These are phyloP conservation scores for Ceyx erithaca DNA, from an alignment of 2,797 vertebrate species.

Conservation along the genomic window DNA sequence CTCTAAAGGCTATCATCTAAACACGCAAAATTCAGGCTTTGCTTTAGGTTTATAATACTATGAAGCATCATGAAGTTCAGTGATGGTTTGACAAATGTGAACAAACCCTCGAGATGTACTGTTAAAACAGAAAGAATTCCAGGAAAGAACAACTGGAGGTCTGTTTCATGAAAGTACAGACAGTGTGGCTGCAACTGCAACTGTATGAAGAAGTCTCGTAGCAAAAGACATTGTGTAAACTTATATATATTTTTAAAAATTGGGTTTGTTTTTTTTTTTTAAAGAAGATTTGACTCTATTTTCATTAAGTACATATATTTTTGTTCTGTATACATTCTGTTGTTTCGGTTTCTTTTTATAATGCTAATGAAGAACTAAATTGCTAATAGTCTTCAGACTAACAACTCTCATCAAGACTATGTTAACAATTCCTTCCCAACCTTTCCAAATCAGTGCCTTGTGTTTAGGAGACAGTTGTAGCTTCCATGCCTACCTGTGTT, in stretches of 20 bases:
- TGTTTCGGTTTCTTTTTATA: background rate
- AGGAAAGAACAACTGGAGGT: background rate
- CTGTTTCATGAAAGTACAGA: background rate
- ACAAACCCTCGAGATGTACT: background rate
- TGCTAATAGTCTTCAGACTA: background rate
- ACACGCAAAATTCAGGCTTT: background rate
- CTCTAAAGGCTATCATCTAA: background rate
- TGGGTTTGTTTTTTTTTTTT: background rate
- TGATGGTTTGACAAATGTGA: background rate
- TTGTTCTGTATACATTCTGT: background rate
- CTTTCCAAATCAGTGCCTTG: background rate
- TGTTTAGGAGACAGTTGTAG: background rate
- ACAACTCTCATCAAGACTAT: constrained; percentile 7
- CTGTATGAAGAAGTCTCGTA: background rate
- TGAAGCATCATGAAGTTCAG: background rate
- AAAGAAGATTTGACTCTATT: background rate
- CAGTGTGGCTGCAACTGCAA: background rate
- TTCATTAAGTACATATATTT: background rate
- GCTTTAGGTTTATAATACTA: background rate
- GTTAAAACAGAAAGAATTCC: background rate
- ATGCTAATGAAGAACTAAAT: constrained; percentile 34
- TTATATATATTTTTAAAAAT: too few relatives aligned
- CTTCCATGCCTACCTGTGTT: background rate
- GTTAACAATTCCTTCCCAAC: background rate
- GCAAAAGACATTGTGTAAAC: background rate